Evolutionary conservation across 2,113 vertebrate genomes (phyloP), one percentile per base, ranked within the genome.

Genomic region (Thamnophis sirtalis): DNA sequence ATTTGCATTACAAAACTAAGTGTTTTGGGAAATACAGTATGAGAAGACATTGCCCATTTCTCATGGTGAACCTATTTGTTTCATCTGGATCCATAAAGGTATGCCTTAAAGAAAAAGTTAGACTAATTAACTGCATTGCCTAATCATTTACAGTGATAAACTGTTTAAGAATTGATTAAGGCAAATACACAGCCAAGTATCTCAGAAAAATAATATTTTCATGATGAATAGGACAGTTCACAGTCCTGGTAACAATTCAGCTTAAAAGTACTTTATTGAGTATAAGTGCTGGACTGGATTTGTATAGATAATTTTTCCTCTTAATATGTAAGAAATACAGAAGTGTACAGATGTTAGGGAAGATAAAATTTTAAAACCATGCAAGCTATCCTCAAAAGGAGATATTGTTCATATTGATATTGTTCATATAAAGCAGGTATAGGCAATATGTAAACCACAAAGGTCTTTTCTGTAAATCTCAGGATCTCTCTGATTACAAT

Each of bases 11-110:
- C 92, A 93, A 97, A 97, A 93, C 38, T 95, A 93, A 96, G 89
- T 26, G 26, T 95, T 97, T 88, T 95, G 94, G 96, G 94, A 97
- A 97, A 96, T 95, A 96, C 5, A 21, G 85, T 94, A 95, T 93
- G 94, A 95, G 96, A 96, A 97, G 89, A 94, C 55, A 94, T 94
- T 95, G 93, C 49, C 92, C 87, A 86, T 96, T 96, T 96, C 94
- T 97, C 94, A 95, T 93, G 88, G 55, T 87, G 88, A 92, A 96
- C 96, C 94, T 96, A 96, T 96, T 94, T 92, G 51, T 95, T 97
- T 96, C 88, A 94, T 88, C 93, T 96, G 90, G 95, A 95, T 84
- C 93, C 95, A 51, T 84, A 92, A 95, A 96, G 96, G 48, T 93
- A 93, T 94, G n/a, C 73, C 91, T 96, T 58, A 80, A 96, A 95